Base-by-base conservation (phyloP, 2,888 invertebrate species). In the Apodemia zela region DNA sequence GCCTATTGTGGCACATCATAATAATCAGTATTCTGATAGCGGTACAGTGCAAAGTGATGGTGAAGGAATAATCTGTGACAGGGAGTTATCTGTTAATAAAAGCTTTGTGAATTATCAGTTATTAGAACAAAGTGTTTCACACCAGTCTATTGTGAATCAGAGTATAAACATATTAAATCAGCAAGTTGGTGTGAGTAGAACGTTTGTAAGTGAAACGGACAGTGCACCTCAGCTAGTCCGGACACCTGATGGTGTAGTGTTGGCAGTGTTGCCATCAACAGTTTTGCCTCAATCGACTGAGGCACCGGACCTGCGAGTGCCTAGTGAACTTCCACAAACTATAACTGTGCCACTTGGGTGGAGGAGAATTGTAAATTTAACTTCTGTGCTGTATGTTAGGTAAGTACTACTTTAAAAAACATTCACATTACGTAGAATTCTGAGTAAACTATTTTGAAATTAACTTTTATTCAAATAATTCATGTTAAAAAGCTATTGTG, bases 161-260 rank as follows among this genome's bases (percentile, higher is more conserved):
- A 89, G 88, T 82, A 89, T 92, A 72, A 90, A 87, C 81, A 89
- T 91, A 82, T 78, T 91, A 71, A 91, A 89, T 78, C 91, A 90
- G 79, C 90, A 91, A 79, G 87, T 90, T 62, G 88, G 90, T 75
- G 89, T 88, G 69, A 85, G 75, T 77, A 76, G 84, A 71, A 82
- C 85, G 68, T 74, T 81, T 73, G 78, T 79, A 67, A 81, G 82
- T 81, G 88, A 89, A 68, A 77, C 81, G 75, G 87, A 87, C 62
- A 78, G 79, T 74, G 79, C 77, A 29, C 81, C 87, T 0, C 92
- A 92, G 75, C 73, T 92, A 63, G 87, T 92, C 66, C 81, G 89
- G 71, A 92, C 91, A 67, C 82, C 89, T 38, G 90, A 90, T 35
- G 91, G 91, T 73, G 87, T 92, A 67, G 87, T 91, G 72, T 71